Evolutionary conservation across 2,888 invertebrate species (phyloP).

Genomic region (Mimachlamys varia): DNA sequence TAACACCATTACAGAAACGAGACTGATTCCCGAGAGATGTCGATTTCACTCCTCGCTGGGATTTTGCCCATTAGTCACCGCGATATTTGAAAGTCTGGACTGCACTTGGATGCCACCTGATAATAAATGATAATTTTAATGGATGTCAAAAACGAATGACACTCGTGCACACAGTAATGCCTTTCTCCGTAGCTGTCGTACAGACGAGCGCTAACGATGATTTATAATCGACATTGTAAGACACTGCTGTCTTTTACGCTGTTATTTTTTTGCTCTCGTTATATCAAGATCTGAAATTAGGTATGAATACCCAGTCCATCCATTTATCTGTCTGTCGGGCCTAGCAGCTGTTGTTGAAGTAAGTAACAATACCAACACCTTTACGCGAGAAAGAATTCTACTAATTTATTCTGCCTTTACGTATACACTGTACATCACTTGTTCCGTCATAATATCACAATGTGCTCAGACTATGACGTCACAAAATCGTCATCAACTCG

Average conservation of each 20-base stretch:
- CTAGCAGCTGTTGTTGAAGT: no score
- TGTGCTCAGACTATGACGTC: no score
- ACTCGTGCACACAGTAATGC: not conserved
- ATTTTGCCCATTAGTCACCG: not conserved
- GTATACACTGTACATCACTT: no score
- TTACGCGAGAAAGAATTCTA: no score
- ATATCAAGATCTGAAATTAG: not conserved
- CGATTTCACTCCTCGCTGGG: not conserved
- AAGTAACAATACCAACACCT: no score
- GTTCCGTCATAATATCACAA: no score
- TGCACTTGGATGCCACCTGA: constrained; percentile 4
- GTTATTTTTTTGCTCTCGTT: not conserved
- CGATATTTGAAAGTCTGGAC: not conserved
- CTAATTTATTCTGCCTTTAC: no score
- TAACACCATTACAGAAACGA: not conserved
- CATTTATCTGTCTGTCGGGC: no score
- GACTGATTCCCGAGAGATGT: not conserved
- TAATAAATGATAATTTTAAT: constrained; percentile 36
- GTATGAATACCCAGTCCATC: not conserved
- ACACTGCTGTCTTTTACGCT: not conserved
- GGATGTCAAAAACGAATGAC: not conserved
- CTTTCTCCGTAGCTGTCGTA: not conserved
- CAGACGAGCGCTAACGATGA: not conserved
- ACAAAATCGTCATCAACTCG: no score
- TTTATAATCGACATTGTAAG: constrained; percentile 8